These are phyloP conservation scores for Colistium nudipinnis DNA, from an alignment of 2,113 vertebrate genomes.

Conservation along the genomic window DNA sequence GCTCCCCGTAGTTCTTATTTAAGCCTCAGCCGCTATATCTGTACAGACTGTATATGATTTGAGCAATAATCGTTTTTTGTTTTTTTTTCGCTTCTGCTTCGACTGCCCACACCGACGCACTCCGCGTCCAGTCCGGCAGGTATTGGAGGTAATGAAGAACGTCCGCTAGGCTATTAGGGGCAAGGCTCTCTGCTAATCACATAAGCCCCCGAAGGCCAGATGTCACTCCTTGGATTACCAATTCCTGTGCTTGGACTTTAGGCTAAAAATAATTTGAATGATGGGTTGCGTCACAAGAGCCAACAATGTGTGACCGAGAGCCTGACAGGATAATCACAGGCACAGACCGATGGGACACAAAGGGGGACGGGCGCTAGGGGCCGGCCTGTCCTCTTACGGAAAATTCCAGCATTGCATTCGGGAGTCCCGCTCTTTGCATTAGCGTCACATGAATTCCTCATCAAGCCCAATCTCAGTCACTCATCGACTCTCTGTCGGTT, in stretches of 20 bases:
- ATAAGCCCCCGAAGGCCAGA: conserved; percentile 81
- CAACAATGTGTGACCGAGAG: conserved; percentile 62
- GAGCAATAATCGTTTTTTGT: neutral
- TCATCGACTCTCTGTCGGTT: conserved; percentile 58
- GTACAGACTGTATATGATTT: neutral
- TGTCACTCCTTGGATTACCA: conserved; percentile 84
- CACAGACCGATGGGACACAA: conserved; percentile 53
- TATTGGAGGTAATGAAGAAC: conserved; percentile 74
- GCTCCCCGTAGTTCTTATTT: conserved; percentile 14
- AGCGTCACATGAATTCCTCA: conserved; percentile 52
- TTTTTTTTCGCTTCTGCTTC: neutral
- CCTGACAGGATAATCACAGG: conserved; percentile 64
- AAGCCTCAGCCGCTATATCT: conserved; percentile 4
- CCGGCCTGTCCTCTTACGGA: conserved; percentile 59
- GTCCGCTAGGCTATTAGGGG: conserved; percentile 79
- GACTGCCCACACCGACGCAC: neutral
- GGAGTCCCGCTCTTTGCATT: conserved; percentile 54
- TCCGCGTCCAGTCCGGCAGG: conserved; percentile 3
- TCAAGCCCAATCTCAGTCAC: conserved; percentile 34
- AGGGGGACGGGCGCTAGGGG: conserved; percentile 54
- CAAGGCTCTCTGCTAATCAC: conserved; percentile 80
- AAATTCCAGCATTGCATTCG: conserved; percentile 65
- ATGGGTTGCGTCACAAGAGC: conserved; percentile 66
- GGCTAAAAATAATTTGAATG: conserved; percentile 84
- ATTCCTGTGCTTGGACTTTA: conserved; percentile 78